Evolutionary conservation across 2,888 invertebrate species (phyloP), one percentile per base, ranked within the genome.

Genomic region (Lypha dubia): DNA sequence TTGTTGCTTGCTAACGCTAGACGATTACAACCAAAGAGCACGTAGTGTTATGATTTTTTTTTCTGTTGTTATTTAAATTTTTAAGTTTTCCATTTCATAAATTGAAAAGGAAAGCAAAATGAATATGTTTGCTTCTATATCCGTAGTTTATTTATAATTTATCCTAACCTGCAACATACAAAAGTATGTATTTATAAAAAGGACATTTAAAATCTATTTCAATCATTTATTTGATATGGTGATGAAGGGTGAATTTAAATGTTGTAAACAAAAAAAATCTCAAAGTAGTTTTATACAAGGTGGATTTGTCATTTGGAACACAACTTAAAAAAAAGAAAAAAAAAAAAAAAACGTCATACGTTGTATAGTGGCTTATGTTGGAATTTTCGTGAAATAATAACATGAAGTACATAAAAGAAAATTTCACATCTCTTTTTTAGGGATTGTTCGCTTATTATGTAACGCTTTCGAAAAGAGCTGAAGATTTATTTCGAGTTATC

Each of bases 101-200:
- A 71, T 17, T 44, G 3, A 53, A 17, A 49, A 8, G 17, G 17
- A 3, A 35, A 63, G 63, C 53, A 22, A 24, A 79, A 73, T 65
- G 63, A 73, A 79, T 73, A 17, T 60, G 13, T 7, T 53, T 62
- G 63, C 49, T 51, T 41, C 38, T 56, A n/a, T 24, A 46, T 79
- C 2, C 24, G 28, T 22, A 24, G 11, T 44, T 44, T 17, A 35
- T 2, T 56, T 32, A 63, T 53, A 44, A 46, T 65, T 35, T 63
- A 41, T 24, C 15, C 24, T 15, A 24, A 41, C 4, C n/a, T n/a
- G n/a, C 9, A 38, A 38, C 58, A 35, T 24, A 6, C 46, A 49
- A 0, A 32, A n/a, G 11, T 8, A 60, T 51, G 51, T 9, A 15
- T n/a, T 56, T 56, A 3, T n/a, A 13, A 62, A 62, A 62, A 38